These are phyloP conservation scores for Drosophila malerkotliana DNA, from an alignment of 1,140 invertebrate species.

Conservation along the genomic window DNA sequence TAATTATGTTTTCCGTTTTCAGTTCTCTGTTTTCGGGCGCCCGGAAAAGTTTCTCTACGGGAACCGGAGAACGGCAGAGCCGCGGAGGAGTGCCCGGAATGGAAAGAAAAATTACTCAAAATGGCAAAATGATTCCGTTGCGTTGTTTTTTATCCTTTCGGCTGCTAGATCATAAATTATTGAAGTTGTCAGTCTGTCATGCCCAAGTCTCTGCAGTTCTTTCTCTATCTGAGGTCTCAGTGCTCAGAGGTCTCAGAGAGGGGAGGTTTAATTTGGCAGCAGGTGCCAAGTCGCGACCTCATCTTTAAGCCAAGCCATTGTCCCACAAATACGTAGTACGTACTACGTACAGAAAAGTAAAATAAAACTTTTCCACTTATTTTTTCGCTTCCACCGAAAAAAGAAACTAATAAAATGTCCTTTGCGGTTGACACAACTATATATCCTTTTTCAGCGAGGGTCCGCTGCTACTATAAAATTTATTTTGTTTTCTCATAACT, in stretches of 20 bases:
- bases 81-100: neutral
- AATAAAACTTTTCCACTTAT: constrained; percentile 78
- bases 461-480: constrained; percentile 62
- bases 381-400: constrained; percentile 54
- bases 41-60: constrained; percentile 49
- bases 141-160: constrained; percentile 35
- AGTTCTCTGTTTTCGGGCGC: constrained; percentile 16
- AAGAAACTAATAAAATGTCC: constrained; percentile 39
- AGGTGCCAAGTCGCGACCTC: constrained; percentile 65
- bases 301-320: constrained; percentile 53
- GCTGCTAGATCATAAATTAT: constrained; percentile 70
- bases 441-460: constrained; percentile 19
- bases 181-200: constrained; percentile 77
- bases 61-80: neutral
- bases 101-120: constrained; percentile 70
- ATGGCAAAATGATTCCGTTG: constrained; percentile 74
- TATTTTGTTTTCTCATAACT: constrained; percentile 78
- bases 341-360: constrained; percentile 40
- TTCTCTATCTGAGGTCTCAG: constrained; percentile 7
- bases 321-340: constrained; percentile 27
- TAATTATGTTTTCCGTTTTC: constrained; percentile 67
- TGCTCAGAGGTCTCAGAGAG: neutral
- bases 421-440: constrained; percentile 60
- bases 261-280: constrained; percentile 71
- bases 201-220: constrained; percentile 46